These are phyloP conservation scores for Limosa lapponica DNA, from an alignment of 2,797 vertebrate genomes.

Conservation along the genomic window DNA sequence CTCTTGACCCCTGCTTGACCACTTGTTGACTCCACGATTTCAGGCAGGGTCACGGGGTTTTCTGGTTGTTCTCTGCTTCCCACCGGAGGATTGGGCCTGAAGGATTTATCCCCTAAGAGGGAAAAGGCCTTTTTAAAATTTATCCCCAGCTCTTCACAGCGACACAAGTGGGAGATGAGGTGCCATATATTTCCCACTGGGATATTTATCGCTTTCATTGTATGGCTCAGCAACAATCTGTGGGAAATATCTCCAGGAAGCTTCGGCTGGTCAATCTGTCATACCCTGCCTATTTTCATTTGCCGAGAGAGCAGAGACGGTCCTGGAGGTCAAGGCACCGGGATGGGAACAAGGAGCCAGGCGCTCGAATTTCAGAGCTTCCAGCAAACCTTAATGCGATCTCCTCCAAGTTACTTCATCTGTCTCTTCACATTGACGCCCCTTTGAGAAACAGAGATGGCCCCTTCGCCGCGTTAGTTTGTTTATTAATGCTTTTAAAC, in stretches of 20 bases:
- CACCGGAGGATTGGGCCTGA: slow-evolving; percentile 56
- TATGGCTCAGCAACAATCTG: background rate
- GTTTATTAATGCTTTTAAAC: background rate
- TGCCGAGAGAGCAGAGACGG: background rate
- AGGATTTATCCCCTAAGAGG: slow-evolving; percentile 72
- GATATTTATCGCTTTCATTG: slow-evolving; percentile 65
- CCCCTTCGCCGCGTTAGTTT: background rate
- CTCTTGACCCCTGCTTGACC: slow-evolving; percentile 71
- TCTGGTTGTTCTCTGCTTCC: slow-evolving; percentile 37
- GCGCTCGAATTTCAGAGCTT: background rate
- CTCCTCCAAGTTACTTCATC: background rate
- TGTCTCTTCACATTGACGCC: background rate
- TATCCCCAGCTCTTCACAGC: slow-evolving; percentile 23
- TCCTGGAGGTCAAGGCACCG: background rate
- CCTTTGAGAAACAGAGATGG: background rate
- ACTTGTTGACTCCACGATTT: slow-evolving; percentile 75
- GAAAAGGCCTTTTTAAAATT: slow-evolving; percentile 35
- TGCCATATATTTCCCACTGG: slow-evolving; percentile 43
- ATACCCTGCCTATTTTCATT: background rate
- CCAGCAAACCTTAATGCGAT: background rate
- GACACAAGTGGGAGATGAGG: slow-evolving; percentile 34
- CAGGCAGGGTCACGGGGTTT: slow-evolving; percentile 25
- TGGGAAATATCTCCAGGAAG: slow-evolving; percentile 57
- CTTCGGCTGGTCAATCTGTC: slow-evolving; percentile 43
- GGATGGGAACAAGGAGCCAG: background rate